Base-by-base conservation (phyloP, 2,888 invertebrate genomes). In the Abrostola triplasia region DNA sequence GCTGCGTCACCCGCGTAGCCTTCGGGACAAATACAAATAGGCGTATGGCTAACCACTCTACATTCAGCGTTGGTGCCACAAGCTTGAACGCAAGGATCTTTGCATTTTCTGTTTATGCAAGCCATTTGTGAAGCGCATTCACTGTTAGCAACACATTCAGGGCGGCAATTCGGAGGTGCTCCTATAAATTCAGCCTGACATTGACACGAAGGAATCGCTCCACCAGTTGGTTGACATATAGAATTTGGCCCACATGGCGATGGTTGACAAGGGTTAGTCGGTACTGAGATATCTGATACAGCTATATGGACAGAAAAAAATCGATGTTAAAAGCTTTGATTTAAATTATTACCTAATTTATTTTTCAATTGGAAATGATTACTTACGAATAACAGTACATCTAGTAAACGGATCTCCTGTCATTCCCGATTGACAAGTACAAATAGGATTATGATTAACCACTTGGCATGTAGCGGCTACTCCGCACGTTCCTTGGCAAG, bases 401-500 rank as follows among this genome's bases (percentile, higher is more conserved):
- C 95, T 95, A 58, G 95, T 93, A 80, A 96, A 96, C 36, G 96
- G 96, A 93, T 97, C 96, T 65, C 97, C 97, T n/a, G 96, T 95
- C 81, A 95, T 95, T 47, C 96, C 95, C 6, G 94, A 90, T 49
- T 95, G 92, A 83, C 97, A 97, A 41, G 95, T 95, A 83, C 97
- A 97, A 75, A 96, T 96, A 7, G 97, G 97, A 82, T 96, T 95
- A 84, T 97, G 97, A 83, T 96, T 97, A 49, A 97, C 96, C 12
- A 97, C 97, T 90, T 96, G 95, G 83, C 98, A 98, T 75, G 92
- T 90, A 5, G 98, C 97, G 65, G 95, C 93, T 47, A 97, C 94
- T 35, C 98, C 98, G 84, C 98, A 98, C n/a, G 97, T 96, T 73
- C 97, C 97, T 55, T 96, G 96, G 82, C 97, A 97, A 41, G 97